These are phyloP conservation scores for Medauroidea extradentata DNA, from an alignment of 1,140 invertebrate species.

Conservation along the genomic window DNA sequence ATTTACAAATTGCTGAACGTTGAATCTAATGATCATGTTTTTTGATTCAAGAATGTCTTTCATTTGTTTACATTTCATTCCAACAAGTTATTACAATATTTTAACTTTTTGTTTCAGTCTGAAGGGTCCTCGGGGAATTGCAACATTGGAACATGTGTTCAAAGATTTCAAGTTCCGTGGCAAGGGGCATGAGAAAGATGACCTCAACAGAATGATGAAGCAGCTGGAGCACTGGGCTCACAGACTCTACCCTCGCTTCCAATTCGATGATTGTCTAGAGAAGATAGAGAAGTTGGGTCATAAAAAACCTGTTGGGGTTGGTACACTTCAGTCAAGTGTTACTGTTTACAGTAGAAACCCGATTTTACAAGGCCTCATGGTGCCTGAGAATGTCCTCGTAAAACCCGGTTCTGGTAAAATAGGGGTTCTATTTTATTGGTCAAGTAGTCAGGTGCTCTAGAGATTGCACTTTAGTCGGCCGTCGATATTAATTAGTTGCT, in stretches of 20 bases:
- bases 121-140: conserved; percentile 71
- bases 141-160: conserved; percentile 71
- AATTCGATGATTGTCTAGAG: conserved; percentile 79
- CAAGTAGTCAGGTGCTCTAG: too few relatives aligned
- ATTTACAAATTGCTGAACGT: not conserved
- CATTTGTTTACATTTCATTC: not conserved
- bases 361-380: too few relatives aligned
- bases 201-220: conserved; percentile 75
- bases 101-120: conserved; percentile 38
- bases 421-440: too few relatives aligned
- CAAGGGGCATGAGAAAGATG: conserved; percentile 76
- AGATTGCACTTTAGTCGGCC: too few relatives aligned
- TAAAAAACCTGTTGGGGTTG: conserved; percentile 55
- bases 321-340: too few relatives aligned
- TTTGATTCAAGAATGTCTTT: not conserved
- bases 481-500: too few relatives aligned
- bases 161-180: conserved; percentile 80
- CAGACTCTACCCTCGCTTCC: conserved; percentile 79
- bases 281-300: conserved; percentile 75
- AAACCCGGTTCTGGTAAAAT: too few relatives aligned
- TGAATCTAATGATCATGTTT: not conserved
- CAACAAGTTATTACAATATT: too few relatives aligned
- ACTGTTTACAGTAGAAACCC: too few relatives aligned
- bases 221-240: conserved; percentile 90
- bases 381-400: too few relatives aligned